Evolutionary conservation across 2,888 invertebrate genomes (phyloP), one percentile per base, ranked within the genome.

Genomic region (Brachyopa scutellaris): DNA sequence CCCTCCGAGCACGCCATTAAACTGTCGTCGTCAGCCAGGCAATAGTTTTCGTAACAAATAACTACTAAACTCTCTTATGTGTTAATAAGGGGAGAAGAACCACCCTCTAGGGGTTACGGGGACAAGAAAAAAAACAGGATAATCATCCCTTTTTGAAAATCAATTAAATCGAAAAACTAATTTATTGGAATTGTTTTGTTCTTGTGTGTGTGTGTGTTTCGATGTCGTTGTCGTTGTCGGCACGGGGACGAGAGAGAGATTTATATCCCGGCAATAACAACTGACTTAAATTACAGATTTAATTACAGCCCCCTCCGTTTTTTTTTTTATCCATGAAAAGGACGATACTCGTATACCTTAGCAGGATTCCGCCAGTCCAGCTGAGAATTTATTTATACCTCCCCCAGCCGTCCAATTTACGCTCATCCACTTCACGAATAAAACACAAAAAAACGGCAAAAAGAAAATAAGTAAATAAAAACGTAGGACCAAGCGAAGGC

Each of bases 91-190:
- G 79, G 51, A 19, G 19, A 45, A n/a, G 13, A 61, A 59, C 57
- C 40, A 42, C 31, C 9, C 33, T 38, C 55, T 36, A 26, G 21
- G 7, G 9, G 7, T n/a, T n/a, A n/a, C n/a, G 19, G 15, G 6
- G 6, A n/a, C 9, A 31, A 36, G 17, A 13, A 36, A 7, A 45
- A 8, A 4, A 29, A 33, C 17, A 13, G n/a, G 7, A 45, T 8
- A 33, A 33, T 42, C 49, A 29, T 57, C 13, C 59, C 38, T 61
- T 40, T 67, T 80, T 53, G 66, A 72, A 77, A 82, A 77, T 77
- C 82, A 82, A 82, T 82, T 82, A 82, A 77, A 77, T 72, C 70
- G 66, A 64, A 53, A 64, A 66, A 66, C 70, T 66, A 82, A 82
- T 82, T 82, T 82, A 82, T 82, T 77, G 77, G 70, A 59, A 77